A percentile compares a stretch with the other conserved stretches of the same genome.
These are phyloP conservation scores for Tokudaia muenninki DNA, from an alignment of 2,797 vertebrate species.

Conservation along the genomic window DNA sequence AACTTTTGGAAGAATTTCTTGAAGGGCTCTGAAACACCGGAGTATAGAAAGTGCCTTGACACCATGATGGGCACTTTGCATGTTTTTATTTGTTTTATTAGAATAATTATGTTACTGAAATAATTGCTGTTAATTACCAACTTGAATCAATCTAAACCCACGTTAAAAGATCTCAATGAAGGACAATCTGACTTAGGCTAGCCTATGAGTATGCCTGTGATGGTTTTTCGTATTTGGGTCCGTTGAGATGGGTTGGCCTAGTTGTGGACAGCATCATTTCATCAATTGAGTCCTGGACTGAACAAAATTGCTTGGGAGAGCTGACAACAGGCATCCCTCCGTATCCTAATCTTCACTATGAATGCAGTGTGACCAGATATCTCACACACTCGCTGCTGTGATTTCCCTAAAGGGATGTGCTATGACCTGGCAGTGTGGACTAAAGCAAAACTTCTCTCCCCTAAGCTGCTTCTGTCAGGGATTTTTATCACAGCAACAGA, in stretches of 20 bases:
- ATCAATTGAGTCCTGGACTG: not conserved
- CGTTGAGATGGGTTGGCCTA: not conserved
- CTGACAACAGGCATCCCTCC: no score
- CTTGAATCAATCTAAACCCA: not conserved
- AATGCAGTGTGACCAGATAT: not conserved
- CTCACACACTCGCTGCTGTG: no score
- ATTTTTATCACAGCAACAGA: not conserved
- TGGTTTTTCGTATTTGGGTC: not conserved
- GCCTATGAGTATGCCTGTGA: not conserved
- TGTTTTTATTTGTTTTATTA: not conserved
- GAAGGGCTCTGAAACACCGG: not conserved
- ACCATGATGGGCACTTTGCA: not conserved
- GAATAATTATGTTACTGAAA: not conserved
- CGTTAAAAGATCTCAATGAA: not conserved
- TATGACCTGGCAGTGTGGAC: no score
- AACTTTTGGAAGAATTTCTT: not conserved
- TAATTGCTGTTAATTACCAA: not conserved
- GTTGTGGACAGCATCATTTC: not conserved
- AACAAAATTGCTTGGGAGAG: not conserved
- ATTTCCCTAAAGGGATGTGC: no score
- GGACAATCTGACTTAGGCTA: not conserved
- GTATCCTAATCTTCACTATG: not conserved
- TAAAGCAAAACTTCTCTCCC: not conserved
- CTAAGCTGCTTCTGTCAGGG: not conserved
- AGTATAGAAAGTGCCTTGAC: not conserved